Base-by-base conservation (phyloP, 2,888 invertebrate genomes). In the Tupiocoris notatus region DNA sequence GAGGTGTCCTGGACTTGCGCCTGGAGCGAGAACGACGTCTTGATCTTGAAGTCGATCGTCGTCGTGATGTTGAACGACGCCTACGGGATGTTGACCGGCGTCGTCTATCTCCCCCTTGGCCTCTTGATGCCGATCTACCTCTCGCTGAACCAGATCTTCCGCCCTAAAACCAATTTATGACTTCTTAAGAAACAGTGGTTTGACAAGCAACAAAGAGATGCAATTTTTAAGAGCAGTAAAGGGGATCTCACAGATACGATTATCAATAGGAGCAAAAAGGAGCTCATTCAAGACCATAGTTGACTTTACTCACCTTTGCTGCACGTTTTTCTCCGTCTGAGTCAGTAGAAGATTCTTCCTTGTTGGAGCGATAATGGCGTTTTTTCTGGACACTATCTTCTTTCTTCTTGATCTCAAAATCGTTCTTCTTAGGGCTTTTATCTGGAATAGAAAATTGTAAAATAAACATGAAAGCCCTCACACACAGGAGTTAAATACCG, bases 381-480 rank as follows among this genome's bases (percentile, higher is more conserved):
- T 95, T 95, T 83, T 93, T 93, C 83, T 95, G 94, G 12, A 92
- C 88, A 84, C 94, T 87, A 84, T 93, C 88, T 84, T 91, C 89
- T 85, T 94, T 91, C 86, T 93, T 87, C 81, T 90, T 86, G 79
- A 91, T 89, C 83, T 91, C 91, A 83, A 91, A 91, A 81, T 89
- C 89, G 77, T 85, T 87, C 79, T 88, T 87, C 76, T 82, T 82
- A 3, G 78, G 78, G 57, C 75, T 66, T 63, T 80, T 79, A 2
- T 79, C 80, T 77, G 71, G 18, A 76, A 61, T 17, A 63, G 22
- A 70, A n/a, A n/a, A n/a, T n/a, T n/a, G n/a, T n/a, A 54, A 39
- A 25, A 75, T 24, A 21, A 68, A 56, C 56, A n/a, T n/a, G n/a
- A n/a, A n/a, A n/a, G n/a, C n/a, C n/a, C n/a, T n/a, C n/a, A n/a